These are phyloP conservation scores for Scaptomyza pallida DNA, from an alignment of 1,140 invertebrate genomes.

Conservation along the genomic window DNA sequence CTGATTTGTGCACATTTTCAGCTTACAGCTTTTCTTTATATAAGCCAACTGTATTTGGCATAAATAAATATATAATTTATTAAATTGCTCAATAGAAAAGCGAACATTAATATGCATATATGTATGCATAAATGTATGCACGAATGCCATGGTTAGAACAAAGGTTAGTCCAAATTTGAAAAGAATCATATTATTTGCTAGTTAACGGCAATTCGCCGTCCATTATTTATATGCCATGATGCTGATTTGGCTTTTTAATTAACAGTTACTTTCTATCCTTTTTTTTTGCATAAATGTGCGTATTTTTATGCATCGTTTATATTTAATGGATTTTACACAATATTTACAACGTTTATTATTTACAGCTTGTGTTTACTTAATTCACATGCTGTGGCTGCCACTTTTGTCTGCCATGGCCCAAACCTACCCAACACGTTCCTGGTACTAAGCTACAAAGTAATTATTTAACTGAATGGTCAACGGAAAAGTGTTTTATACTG, in stretches of 20 bases:
- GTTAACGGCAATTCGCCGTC: slow-evolving; percentile 4
- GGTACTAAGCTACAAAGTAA: slow-evolving; percentile 66
- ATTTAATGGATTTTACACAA: slow-evolving; percentile 23
- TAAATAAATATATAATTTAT: no score
- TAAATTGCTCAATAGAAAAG: no score
- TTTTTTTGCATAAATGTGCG: not conserved
- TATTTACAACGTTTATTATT: slow-evolving; percentile 34
- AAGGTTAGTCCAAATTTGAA: not conserved
- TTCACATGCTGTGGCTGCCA: slow-evolving; percentile 12
- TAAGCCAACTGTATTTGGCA: no score
- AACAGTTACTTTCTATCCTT: slow-evolving; percentile 10
- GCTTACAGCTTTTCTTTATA: no score
- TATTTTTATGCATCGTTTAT: slow-evolving; percentile 10
- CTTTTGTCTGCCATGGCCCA: slow-evolving; percentile 56
- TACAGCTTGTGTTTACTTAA: slow-evolving; percentile 34
- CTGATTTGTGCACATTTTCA: no score
- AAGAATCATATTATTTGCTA: not conserved
- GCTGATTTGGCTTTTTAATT: slow-evolving; percentile 27
- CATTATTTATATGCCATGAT: not conserved
- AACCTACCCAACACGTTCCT: no score
- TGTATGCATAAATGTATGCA: no score
- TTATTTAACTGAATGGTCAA: slow-evolving; percentile 70
- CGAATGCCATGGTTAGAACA: no score
- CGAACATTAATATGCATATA: no score
- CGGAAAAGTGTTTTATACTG: slow-evolving; percentile 48